Percentiles rank a stretch among this genome's conserved stretches.
phyloP scores from a whole-genome alignment of 2,797 vertebrate species.

The Argya squamiceps region DNA sequence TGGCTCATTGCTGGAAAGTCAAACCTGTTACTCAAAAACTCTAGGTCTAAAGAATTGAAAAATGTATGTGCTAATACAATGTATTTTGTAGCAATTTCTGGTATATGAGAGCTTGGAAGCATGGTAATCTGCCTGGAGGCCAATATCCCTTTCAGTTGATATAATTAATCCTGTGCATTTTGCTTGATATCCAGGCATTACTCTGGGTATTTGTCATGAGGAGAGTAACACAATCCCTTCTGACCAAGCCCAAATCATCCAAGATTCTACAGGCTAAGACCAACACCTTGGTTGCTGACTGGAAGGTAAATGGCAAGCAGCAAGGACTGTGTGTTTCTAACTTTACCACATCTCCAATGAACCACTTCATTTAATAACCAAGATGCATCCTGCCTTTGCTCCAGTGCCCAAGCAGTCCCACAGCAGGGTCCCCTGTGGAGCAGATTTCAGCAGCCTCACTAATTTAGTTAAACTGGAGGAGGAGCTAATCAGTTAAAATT shows the following conservation, averaged over 20 bases:
- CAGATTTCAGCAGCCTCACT: not conserved
- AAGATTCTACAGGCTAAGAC: not conserved
- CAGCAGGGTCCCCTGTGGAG: not conserved
- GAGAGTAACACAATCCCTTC: not conserved
- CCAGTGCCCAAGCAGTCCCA: not conserved
- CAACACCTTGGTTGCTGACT: not conserved
- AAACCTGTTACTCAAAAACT: not conserved
- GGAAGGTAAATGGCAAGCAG: not conserved
- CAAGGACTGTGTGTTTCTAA: not conserved
- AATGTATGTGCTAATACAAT: not conserved
- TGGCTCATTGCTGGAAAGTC: not conserved
- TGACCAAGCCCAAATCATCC: not conserved
- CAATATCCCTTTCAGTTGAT: not conserved
- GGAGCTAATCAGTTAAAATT: conserved; percentile 4
- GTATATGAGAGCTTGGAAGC: not conserved
- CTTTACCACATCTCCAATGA: not conserved
- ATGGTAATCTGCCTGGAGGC: not conserved
- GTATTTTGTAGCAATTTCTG: not conserved
- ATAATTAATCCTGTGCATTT: not conserved
- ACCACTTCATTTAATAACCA: not conserved
- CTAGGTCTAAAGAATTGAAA: not conserved
- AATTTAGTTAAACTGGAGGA: not conserved
- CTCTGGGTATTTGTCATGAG: not conserved
- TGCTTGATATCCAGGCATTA: not conserved
- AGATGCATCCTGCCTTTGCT: not conserved